phyloP scores from a whole-genome alignment of 2,113 vertebrate genomes.

The Muntiacus reevesi region DNA sequence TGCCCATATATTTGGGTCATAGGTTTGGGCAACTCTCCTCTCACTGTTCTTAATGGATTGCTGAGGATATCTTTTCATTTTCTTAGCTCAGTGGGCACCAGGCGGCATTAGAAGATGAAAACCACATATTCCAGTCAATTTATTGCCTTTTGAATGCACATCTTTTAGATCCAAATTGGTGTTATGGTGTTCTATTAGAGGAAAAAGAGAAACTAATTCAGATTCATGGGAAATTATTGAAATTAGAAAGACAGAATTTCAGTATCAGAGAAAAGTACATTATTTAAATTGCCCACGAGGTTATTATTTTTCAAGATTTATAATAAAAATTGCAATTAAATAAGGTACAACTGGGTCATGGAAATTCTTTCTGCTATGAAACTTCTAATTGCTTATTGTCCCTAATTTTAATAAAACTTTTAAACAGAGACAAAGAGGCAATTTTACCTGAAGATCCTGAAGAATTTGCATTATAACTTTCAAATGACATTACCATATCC shows the following conservation, averaged over 20 bases:
- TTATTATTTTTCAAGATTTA: slow-evolving; percentile 37
- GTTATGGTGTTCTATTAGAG: slow-evolving; percentile 18
- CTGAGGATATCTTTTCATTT: not conserved
- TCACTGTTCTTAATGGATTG: not conserved
- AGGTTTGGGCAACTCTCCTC: not conserved
- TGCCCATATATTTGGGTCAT: not conserved
- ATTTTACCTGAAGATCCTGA: slow-evolving; percentile 15
- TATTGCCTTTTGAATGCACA: not conserved
- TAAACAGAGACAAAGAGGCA: slow-evolving; percentile 31
- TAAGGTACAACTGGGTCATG: slow-evolving; percentile 8
- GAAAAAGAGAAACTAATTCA: slow-evolving; percentile 32
- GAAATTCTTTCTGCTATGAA: slow-evolving; percentile 29
- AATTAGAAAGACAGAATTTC: slow-evolving; percentile 43
- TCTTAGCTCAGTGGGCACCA: not conserved
- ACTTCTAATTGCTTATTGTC: slow-evolving; percentile 44
- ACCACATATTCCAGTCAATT: not conserved
- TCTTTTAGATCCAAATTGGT: not conserved
- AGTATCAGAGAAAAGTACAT: not conserved
- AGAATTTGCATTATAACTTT: slow-evolving; percentile 20
- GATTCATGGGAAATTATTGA: slow-evolving; percentile 38
- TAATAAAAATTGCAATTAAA: slow-evolving; percentile 19
- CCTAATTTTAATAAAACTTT: slow-evolving; percentile 33
- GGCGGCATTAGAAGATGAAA: not conserved
- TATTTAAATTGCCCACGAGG: slow-evolving; percentile 29
- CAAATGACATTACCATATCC: slow-evolving; percentile 4